A percentile compares a stretch with the other conserved stretches of the same genome.
Conservation (phyloP, 2,888 invertebrate species). For the Strigamia maritima region DNA sequence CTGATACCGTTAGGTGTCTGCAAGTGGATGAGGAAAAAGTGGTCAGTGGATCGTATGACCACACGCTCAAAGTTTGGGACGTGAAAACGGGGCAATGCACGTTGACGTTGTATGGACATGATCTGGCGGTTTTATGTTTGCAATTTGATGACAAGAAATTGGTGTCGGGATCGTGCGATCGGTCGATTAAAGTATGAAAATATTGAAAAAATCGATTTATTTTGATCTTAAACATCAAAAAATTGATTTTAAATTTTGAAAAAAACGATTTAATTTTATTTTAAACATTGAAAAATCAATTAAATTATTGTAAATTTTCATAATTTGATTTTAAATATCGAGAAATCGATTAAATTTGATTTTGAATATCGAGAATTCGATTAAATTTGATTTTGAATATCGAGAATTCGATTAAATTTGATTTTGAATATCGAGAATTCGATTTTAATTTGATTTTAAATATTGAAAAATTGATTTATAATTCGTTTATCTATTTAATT, state of each 20-base stretch:
- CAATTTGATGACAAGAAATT: constrained; percentile 53
- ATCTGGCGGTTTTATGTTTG: constrained; percentile 55
- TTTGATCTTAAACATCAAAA: not conserved
- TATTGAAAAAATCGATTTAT: not conserved
- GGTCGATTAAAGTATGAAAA: constrained; percentile 53
- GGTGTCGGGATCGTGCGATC: constrained; percentile 56
- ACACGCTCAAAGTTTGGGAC: constrained; percentile 56
- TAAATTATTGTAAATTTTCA: too few relatives aligned
- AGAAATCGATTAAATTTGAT: too few relatives aligned
- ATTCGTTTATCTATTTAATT: too few relatives aligned
- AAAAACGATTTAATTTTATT: too few relatives aligned
- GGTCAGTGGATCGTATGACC: constrained; percentile 57
- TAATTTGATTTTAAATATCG: too few relatives aligned
- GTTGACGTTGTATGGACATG: constrained; percentile 55
- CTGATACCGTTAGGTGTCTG: constrained; percentile 56
- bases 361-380: not conserved
- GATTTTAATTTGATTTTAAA: too few relatives aligned
- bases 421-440: not conserved
- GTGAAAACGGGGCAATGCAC: constrained; percentile 53
- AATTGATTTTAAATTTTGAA: too few relatives aligned
- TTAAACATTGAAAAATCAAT: too few relatives aligned
- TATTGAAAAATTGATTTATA: too few relatives aligned
- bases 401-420: not conserved
- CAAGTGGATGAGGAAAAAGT: constrained; percentile 55
- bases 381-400: not conserved